Evolutionary conservation across 2,113 vertebrate genomes (phyloP), one percentile per base, ranked within the genome.

Genomic region (Nannospalax galili): DNA sequence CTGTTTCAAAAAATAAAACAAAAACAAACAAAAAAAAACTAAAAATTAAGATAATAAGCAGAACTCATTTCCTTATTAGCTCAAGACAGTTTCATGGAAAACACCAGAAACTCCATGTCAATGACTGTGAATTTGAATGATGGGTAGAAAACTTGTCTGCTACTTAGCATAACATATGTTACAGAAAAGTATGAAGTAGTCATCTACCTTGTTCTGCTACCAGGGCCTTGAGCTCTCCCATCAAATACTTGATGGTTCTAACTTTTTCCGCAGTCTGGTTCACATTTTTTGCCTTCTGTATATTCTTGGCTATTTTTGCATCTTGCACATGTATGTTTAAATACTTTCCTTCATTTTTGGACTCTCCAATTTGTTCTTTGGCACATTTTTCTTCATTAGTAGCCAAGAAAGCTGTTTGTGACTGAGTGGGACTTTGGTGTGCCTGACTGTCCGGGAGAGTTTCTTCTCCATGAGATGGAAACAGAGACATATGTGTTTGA

Each of bases 211-310:
- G 98, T 92, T 99, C 98, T 48, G 97, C 91, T 73, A 99, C 88
- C 93, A 99, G 95, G 37, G 98, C 97, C 96, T 98, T 99, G 90
- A 99, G 99, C 92, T 99, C 99, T 95, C 98, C 98, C 81, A 99
- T 84, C 77, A 99, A 98, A 91, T 98, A 98, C 62, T 98, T 99
- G 19, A 99, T 56, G 0, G 97, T 98, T 98, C 97, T 98, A 75
- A 98, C 88, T 97, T 98, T 98, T 75, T 95, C 97, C 1, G 98
- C 97, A 30, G 96, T 98, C 97, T 98, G 91, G 14, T 96, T 97
- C 93, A 97, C 75, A 62, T 95, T 97, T 95, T 98, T 98, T 79
- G 91, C 58, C 96, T 97, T 98, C 65, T 97, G 84, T 80, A 79
- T 20, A 90, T 96, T 94, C 72, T 97, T 98, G 77, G 87, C 94